Base-by-base conservation (phyloP, 2,113 vertebrate genomes). In the Atlantisia rogersi region DNA sequence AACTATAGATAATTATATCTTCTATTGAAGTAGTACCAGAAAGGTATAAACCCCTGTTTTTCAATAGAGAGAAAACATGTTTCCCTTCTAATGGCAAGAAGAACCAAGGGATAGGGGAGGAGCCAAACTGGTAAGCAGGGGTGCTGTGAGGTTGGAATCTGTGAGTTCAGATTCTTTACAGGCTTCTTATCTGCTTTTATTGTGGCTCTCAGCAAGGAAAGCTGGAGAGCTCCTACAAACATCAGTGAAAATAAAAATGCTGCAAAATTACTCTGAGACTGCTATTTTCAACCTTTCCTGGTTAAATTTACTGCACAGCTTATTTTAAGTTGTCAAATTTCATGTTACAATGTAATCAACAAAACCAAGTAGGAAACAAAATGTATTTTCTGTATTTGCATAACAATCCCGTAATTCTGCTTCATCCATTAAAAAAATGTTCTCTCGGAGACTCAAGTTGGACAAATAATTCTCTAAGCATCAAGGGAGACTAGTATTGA, bases 401-500 rank as follows among this genome's bases (percentile, higher is more conserved):
- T 15, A 80, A 20, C 12, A 28, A 18, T 25, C 11, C 42, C 44
- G 39, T 77, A 12, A 12, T 68, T 73, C 17, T 5, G 1, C 17
- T 52, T 73, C 17, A 52, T 52, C 16, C 28, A 15, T 46, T 56
- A 28, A 15, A 32, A 58, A 75, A 62, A n/a, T 2, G 0, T 40
- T 63, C 5, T 83, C 9, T 67, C 19, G 29, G 40, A 70, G 28
- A 31, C 10, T 70, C 19, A 31, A 5, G 26, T 26, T 32, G 24
- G 42, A 60, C 7, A 65, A 64, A 65, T 79, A 13, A 44, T 70
- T 80, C 15, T 63, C 6, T 74, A 39, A 20, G 3, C 8, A 62
- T 62, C 12, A 58, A 28, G 28, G 8, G 19, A n/a, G 0, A 0
- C 42, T 9, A 83, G 3, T 18, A 14, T 55, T 25, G 46, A 50